These are phyloP conservation scores for Ylistrum balloti DNA, from an alignment of 1,140 invertebrate species.

Conservation along the genomic window DNA sequence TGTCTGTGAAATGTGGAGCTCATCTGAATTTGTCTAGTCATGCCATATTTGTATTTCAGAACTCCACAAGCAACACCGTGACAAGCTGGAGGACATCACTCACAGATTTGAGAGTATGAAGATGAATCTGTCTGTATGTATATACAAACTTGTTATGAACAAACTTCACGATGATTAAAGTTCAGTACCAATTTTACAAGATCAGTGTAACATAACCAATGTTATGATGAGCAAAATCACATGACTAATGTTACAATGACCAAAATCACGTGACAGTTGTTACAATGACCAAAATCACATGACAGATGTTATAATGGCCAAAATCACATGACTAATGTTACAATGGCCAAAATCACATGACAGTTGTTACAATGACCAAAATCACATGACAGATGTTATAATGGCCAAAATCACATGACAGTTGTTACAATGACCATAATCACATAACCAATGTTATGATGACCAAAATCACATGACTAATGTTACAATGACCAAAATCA, in stretches of 20 bases:
- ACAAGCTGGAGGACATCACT: slow-evolving; percentile 80
- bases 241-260: not conserved
- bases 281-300: not conserved
- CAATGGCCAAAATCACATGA: too few relatives aligned
- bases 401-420: too few relatives aligned
- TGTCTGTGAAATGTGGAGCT: too few relatives aligned
- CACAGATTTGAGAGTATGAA: slow-evolving; percentile 80
- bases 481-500: too few relatives aligned
- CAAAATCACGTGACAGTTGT: not conserved
- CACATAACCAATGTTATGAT: too few relatives aligned
- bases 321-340: not conserved
- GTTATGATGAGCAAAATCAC: not conserved
- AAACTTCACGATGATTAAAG: too few relatives aligned
- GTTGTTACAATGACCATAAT: too few relatives aligned
- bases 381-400: too few relatives aligned
- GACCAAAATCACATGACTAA: too few relatives aligned
- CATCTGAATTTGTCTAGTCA: too few relatives aligned
- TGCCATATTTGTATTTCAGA: slow-evolving; percentile 71
- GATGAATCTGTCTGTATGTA: slow-evolving; percentile 76
- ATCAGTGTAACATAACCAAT: not conserved
- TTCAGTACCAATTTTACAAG: not conserved
- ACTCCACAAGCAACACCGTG: slow-evolving; percentile 78
- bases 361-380: too few relatives aligned
- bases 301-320: not conserved
- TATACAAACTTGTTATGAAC: not conserved